Conservation (phyloP, 2,888 invertebrate genomes). For the Plagiodera versicolora region DNA sequence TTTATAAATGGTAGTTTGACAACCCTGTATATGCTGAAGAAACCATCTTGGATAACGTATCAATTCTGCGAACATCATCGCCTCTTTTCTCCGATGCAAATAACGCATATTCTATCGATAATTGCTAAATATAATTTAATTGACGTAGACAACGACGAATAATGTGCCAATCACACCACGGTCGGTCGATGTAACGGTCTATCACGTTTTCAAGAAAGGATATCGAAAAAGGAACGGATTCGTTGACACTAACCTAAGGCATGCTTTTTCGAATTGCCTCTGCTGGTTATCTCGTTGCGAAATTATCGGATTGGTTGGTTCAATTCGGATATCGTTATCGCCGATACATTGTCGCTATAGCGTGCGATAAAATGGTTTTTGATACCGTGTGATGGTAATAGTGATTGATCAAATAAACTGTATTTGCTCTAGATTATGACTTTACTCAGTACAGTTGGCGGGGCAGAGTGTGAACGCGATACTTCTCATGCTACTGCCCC, state of each 20-base stretch:
- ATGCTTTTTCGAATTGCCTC: slow-evolving; percentile 21
- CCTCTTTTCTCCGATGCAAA: background rate
- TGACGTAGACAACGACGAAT: slow-evolving; percentile 9
- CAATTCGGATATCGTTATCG: too few species aligned
- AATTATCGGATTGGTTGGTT: too few species aligned
- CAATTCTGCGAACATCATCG: background rate
- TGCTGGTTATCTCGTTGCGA: slow-evolving; percentile 6
- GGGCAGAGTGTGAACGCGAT: too few species aligned
- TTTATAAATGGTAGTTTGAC: too few species aligned
- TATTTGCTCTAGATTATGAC: too few species aligned
- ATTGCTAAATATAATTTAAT: slow-evolving; percentile 22
- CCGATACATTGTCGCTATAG: slow-evolving; percentile 3
- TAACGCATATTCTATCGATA: slow-evolving; percentile 13
- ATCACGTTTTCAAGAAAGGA: background rate
- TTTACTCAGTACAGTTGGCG: too few species aligned
- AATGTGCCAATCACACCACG: too few species aligned
- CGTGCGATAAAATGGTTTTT: background rate
- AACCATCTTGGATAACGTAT: background rate
- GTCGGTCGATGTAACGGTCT: slow-evolving; percentile 15
- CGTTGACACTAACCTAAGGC: slow-evolving; percentile 27
- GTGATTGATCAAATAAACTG: too few species aligned
- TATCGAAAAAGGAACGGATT: background rate
- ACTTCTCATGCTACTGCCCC: too few species aligned
- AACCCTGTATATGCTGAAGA: too few species aligned
- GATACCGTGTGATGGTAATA: too few species aligned